Evolutionary conservation across 2,113 vertebrate species (phyloP).

Genomic region (Natator depressus): DNA sequence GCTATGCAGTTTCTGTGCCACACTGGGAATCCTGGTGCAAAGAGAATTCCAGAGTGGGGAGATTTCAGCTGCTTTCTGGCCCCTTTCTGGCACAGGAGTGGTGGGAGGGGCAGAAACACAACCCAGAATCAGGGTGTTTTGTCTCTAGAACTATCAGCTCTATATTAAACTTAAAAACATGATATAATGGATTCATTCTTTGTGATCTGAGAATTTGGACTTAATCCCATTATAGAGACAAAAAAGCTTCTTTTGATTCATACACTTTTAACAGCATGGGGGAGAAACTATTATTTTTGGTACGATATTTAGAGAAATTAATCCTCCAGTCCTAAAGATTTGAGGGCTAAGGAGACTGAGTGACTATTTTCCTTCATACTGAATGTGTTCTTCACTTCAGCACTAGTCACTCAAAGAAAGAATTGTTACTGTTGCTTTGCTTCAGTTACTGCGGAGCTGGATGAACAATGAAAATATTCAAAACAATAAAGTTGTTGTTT

Average conservation of each 20-base stretch:
- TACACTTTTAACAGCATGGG: background rate
- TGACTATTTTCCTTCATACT: slow-evolving; percentile 46
- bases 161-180: background rate
- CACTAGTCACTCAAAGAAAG: background rate
- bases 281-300: slow-evolving; percentile 65
- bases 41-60: background rate
- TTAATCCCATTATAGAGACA: slow-evolving; percentile 66
- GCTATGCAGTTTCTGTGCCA: background rate
- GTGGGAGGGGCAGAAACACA: background rate
- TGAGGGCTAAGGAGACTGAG: slow-evolving; percentile 59
- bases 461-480: background rate
- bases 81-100: background rate
- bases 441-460: background rate
- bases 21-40: background rate
- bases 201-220: slow-evolving; percentile 48
- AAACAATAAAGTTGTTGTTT: background rate
- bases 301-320: slow-evolving; percentile 73
- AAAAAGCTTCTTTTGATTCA: slow-evolving; percentile 62
- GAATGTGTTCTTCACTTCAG: slow-evolving; percentile 32
- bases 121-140: background rate
- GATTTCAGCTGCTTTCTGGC: accelerated
- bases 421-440: background rate
- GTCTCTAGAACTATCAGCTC: background rate
- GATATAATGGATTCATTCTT: slow-evolving; percentile 5
- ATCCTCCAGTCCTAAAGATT: slow-evolving; percentile 67